Evolutionary conservation across 2,797 vertebrate genomes (phyloP), one percentile per base, ranked within the genome.

Genomic region (Sebastes jordani): DNA sequence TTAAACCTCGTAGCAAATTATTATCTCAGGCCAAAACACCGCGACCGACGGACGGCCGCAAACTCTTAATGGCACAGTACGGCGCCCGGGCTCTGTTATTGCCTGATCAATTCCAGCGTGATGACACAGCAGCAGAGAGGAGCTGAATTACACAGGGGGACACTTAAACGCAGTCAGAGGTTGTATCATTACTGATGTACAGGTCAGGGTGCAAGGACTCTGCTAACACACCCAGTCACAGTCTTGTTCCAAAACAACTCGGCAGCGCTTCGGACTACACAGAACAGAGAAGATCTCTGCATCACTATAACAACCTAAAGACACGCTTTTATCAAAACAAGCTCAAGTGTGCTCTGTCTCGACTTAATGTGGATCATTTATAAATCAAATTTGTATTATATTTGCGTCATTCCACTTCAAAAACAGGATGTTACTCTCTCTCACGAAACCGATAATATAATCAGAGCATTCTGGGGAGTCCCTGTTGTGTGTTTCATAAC

Each of bases 51-150:
- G 25, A 25, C 25, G 2, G n/a, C 64, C 49, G 7, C 74, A 34
- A 75, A 78, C 60, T 55, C 23, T 58, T 58, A 71, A 79, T 54
- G 2, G 76, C 6, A n/a, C 25, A 56, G 71, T 20, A 4, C 30
- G 11, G 10, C 4, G 62, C 27, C 34, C 32, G 1, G 78, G 16
- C 49, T 20, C 64, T 71, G 85, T 83, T 88, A 78, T 66, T 81
- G 81, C 61, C 77, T 34, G 66, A 82, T 85, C 77, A 78, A 72
- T 83, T 79, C 63, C 56, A 11, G 62, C 68, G 18, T 82, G 87
- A 88, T 91, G 88, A 92, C 86, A 73, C 86, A 86, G 89, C 88
- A 86, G 85, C 65, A 7, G 71, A 74, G 58, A 23, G 49, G 65
- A 74, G 81, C 63, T 54, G 71, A 65, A 23, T 63, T 54, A 70